These are phyloP conservation scores for Rhimphoctona megacephalus DNA, from an alignment of 2,888 invertebrate species.

Conservation along the genomic window DNA sequence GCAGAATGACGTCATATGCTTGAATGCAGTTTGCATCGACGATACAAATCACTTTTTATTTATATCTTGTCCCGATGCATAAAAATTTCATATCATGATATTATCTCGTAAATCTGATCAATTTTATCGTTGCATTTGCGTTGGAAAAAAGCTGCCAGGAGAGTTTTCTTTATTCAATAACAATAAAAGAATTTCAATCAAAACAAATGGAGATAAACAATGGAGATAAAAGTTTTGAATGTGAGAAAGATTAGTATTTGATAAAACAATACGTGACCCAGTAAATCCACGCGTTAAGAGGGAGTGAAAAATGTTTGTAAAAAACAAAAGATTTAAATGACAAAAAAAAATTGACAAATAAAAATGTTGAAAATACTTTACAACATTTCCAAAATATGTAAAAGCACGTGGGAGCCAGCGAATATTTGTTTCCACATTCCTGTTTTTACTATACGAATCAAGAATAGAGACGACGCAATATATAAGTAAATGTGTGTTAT, in stretches of 20 bases:
- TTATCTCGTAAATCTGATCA: constrained; percentile 19
- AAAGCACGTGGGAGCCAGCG: constrained; percentile 34
- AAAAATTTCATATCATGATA: constrained; percentile 19
- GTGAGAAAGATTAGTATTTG: neutral
- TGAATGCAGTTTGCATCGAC: constrained; percentile 16
- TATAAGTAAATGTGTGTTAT: neutral
- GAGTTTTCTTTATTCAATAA: neutral
- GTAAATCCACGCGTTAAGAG: neutral
- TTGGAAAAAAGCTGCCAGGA: neutral
- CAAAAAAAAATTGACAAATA: neutral
- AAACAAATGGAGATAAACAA: neutral
- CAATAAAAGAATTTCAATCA: neutral
- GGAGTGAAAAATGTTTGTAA: neutral
- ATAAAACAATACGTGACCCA: neutral
- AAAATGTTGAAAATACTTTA: neutral
- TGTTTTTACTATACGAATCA: constrained; percentile 14
- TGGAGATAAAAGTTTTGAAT: neutral
- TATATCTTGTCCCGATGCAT: neutral
- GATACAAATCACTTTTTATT: constrained; percentile 28
- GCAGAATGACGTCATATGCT: constrained; percentile 40
- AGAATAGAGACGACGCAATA: constrained; percentile 33
- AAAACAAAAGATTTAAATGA: neutral
- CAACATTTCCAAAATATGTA: neutral
- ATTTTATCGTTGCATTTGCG: neutral
- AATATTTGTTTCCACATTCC: neutral